These are phyloP conservation scores for Smittia sp. DNA, from an alignment of 2,888 invertebrate genomes.

Conservation along the genomic window DNA sequence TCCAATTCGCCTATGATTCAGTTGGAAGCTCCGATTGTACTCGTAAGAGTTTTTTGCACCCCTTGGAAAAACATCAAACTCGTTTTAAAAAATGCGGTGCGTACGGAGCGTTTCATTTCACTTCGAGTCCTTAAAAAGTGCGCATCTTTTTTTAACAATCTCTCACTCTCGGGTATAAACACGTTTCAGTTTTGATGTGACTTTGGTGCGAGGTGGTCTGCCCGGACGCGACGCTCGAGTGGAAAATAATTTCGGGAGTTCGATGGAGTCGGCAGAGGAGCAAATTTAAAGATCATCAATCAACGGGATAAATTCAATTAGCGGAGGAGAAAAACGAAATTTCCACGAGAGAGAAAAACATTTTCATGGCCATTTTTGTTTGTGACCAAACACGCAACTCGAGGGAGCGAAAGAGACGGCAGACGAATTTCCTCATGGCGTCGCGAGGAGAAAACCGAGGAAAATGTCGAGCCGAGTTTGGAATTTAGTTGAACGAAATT, in stretches of 20 bases:
- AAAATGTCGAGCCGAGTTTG: not conserved
- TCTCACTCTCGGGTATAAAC: not conserved
- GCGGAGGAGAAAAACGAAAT: not conserved
- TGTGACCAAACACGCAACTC: conserved; percentile 2
- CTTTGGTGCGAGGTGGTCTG: not conserved
- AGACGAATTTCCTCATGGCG: conserved; percentile 35
- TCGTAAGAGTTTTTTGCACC: conserved; percentile 33
- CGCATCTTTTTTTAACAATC: conserved; percentile 31
- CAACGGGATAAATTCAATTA: not conserved
- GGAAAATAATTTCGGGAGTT: no score
- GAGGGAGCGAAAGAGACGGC: conserved; percentile 17
- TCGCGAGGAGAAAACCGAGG: conserved; percentile 19
- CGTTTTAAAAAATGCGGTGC: conserved; percentile 26
- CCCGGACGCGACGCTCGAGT: not conserved
- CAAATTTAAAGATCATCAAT: no score
- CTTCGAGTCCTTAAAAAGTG: conserved; percentile 30
- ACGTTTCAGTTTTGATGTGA: not conserved
- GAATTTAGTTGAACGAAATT: not conserved
- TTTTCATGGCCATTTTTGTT: conserved; percentile 12
- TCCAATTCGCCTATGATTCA: conserved; percentile 6
- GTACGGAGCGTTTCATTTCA: conserved; percentile 15
- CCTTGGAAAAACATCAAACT: conserved; percentile 33
- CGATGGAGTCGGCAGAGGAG: no score
- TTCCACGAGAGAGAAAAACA: not conserved
- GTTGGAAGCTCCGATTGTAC: not conserved